Percentiles rank a stretch among this genome's conserved stretches.
Evolutionary conservation across 2,113 vertebrate species (phyloP).

Genomic region (Gallinago jamesoni): DNA sequence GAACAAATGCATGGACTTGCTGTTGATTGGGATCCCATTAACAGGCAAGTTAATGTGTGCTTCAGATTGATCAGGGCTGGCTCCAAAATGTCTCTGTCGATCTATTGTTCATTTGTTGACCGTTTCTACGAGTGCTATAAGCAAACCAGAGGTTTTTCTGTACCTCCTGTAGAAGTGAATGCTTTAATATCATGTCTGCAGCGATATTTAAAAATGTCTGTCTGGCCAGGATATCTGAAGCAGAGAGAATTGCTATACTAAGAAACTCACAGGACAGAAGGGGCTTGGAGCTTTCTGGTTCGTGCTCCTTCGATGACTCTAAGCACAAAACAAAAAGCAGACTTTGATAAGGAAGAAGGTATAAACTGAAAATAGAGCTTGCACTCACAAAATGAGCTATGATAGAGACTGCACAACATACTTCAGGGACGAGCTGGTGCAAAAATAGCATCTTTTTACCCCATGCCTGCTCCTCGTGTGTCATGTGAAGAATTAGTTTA

Average conservation of each 20-base stretch:
- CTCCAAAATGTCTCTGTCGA: neutral
- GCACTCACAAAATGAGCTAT: neutral
- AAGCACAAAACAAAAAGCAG: neutral
- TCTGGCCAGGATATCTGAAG: neutral
- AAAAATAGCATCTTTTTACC: neutral
- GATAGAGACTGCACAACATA: neutral
- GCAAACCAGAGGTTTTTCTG: neutral
- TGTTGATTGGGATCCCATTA: neutral
- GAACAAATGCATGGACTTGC: neutral
- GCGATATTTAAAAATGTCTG: neutral
- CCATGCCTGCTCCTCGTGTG: neutral
- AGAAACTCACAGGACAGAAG: neutral
- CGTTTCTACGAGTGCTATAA: fast-evolving
- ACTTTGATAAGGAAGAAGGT: neutral
- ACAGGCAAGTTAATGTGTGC: fast-evolving
- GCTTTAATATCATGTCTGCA: neutral
- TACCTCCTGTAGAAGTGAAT: neutral
- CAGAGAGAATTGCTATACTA: neutral
- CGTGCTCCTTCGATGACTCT: neutral
- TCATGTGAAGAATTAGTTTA: neutral
- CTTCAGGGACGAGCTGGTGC: too few relatives aligned
- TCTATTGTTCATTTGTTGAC: neutral
- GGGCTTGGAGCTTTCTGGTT: neutral
- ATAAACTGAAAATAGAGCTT: neutral
- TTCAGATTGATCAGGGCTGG: neutral